phyloP scores from a whole-genome alignment of 2,888 invertebrate genomes.

The Tinea trinotella region DNA sequence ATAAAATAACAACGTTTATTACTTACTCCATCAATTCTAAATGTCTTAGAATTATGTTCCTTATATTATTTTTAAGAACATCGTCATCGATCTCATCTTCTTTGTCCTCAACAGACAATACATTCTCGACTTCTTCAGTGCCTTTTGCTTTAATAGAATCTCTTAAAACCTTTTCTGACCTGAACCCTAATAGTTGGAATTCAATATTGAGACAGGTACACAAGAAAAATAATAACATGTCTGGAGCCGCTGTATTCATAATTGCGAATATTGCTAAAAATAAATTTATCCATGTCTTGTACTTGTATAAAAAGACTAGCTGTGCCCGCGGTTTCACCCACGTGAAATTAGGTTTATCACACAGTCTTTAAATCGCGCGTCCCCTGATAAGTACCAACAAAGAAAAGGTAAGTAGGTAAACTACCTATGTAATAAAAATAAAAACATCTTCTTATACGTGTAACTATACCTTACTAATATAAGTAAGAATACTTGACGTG shows the following conservation, averaged over 20 bases:
- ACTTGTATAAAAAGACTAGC: too few relatives aligned
- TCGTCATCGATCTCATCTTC: neutral
- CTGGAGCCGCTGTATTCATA: conserved; percentile 13
- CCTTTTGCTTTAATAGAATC: neutral
- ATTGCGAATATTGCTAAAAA: conserved; percentile 8
- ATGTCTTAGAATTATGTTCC: conserved; percentile 4
- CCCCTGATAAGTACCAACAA: too few relatives aligned
- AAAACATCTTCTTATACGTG: too few relatives aligned
- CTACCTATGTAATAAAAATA: too few relatives aligned
- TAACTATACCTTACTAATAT: too few relatives aligned
- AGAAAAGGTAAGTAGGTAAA: too few relatives aligned
- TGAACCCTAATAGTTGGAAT: conserved; percentile 7
- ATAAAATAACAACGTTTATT: too few relatives aligned
- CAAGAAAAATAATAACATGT: conserved; percentile 10
- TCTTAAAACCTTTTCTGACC: conserved; percentile 10
- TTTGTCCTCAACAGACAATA: neutral
- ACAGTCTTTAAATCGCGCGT: too few relatives aligned
- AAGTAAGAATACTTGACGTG: too few relatives aligned
- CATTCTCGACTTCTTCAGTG: neutral
- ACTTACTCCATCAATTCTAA: conserved; percentile 15
- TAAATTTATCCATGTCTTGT: too few relatives aligned
- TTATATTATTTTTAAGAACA: neutral
- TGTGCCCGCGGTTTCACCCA: too few relatives aligned
- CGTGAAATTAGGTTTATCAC: too few relatives aligned
- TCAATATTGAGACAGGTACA: conserved; percentile 8